phyloP scores from a whole-genome alignment of 2,797 vertebrate species.

The Anabas testudineus region DNA sequence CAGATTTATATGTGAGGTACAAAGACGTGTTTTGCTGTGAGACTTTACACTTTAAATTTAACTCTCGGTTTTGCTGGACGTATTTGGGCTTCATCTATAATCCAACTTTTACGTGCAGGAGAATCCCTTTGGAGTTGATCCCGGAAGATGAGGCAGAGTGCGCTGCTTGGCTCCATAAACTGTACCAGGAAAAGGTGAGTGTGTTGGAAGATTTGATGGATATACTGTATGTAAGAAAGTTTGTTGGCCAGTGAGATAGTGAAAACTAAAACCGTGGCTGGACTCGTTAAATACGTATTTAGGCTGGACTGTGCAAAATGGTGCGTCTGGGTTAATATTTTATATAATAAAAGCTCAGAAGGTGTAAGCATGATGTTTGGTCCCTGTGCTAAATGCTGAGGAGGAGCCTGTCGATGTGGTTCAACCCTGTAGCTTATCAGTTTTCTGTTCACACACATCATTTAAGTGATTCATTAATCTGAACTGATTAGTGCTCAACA shows the following conservation, averaged over 20 bases:
- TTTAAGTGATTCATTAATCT: not conserved
- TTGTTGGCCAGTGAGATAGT: not conserved
- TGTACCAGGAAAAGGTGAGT: slow-evolving; percentile 96
- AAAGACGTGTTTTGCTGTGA: not conserved
- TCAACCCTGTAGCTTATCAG: too few relatives aligned
- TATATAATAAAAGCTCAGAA: not conserved
- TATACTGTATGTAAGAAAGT: not conserved
- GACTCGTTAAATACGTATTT: not conserved
- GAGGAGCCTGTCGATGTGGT: too few relatives aligned
- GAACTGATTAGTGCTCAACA: not conserved
- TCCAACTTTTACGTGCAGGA: slow-evolving; percentile 77
- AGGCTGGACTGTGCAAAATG: not conserved
- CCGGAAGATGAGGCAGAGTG: slow-evolving; percentile 92
- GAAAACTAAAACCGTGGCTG: not conserved
- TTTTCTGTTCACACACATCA: not conserved
- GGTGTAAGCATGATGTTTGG: too few relatives aligned
- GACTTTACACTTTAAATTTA: not conserved
- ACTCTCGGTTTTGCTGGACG: not conserved
- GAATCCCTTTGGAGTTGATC: slow-evolving; percentile 92
- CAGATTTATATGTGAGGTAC: slow-evolving; percentile 94
- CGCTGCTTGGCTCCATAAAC: slow-evolving; percentile 93
- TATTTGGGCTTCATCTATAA: not conserved
- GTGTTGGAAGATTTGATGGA: not conserved
- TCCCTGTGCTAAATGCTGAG: too few relatives aligned
- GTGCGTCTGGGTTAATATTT: too few relatives aligned